A percentile compares a stretch with the other conserved stretches of the same genome.
These are phyloP conservation scores for Eledone cirrhosa DNA, from an alignment of 2,888 invertebrate genomes.

Conservation along the genomic window DNA sequence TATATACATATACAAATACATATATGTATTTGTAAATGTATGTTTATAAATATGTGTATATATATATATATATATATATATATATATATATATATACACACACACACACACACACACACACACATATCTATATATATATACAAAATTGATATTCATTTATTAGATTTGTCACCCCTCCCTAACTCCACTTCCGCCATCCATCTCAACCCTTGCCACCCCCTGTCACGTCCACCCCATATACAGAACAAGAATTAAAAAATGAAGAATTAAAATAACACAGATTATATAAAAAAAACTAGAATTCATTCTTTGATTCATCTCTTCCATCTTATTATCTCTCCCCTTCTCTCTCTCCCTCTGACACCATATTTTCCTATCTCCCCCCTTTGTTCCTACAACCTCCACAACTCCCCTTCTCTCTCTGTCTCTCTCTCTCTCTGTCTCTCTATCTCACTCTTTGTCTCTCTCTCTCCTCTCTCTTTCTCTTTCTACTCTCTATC, in stretches of 20 bases:
- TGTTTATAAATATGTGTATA: background rate
- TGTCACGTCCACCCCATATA: no score
- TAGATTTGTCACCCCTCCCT: no score
- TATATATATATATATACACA: background rate
- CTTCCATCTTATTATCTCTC: background rate
- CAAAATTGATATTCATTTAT: no score
- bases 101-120: background rate
- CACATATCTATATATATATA: slow-evolving; percentile 3
- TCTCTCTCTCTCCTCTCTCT: background rate
- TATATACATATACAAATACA: background rate
- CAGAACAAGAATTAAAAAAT: no score
- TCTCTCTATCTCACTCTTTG: background rate
- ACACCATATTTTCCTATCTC: background rate
- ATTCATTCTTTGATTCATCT: background rate
- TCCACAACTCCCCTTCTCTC: background rate
- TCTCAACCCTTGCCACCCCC: no score
- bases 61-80: background rate
- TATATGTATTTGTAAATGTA: no score
- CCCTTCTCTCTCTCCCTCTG: background rate
- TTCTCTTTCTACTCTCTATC: background rate
- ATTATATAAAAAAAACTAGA: no score
- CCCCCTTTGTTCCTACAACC: background rate
- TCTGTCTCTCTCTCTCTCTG: background rate
- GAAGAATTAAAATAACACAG: no score
- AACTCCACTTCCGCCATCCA: no score